Percentiles rank a stretch among this genome's conserved stretches.
phyloP scores from a whole-genome alignment of 2,888 invertebrate genomes.

The Dione juno region DNA sequence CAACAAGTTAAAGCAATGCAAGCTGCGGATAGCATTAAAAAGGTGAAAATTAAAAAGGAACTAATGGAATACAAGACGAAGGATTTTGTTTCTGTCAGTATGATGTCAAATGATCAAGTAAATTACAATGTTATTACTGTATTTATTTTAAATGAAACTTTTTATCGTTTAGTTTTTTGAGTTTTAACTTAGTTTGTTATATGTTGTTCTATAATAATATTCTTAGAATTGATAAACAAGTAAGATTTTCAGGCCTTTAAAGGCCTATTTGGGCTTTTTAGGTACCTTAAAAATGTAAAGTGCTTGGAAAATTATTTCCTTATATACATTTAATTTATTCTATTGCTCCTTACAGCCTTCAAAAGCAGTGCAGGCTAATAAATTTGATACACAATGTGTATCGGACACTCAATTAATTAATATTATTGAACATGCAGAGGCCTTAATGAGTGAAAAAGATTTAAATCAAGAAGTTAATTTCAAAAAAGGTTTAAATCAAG shows the following conservation, averaged over 20 bases:
- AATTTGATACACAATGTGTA: conserved; percentile 70
- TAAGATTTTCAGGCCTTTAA: too few relatives aligned
- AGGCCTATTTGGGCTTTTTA: too few relatives aligned
- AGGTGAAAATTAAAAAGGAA: conserved; percentile 33
- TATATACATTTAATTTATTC: too few relatives aligned
- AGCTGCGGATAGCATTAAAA: conserved; percentile 56
- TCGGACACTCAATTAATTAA: conserved; percentile 70
- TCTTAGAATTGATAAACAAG: too few relatives aligned
- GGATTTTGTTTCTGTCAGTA: conserved; percentile 56
- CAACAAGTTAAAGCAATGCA: conserved; percentile 66
- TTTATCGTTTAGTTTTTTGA: too few relatives aligned
- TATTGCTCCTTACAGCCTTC: conserved; percentile 42
- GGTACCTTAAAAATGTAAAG: too few relatives aligned
- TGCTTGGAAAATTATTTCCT: neutral
- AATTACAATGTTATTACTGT: conserved; percentile 18
- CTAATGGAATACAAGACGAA: conserved; percentile 50
- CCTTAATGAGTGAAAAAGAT: conserved; percentile 50
- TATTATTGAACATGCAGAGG: conserved; percentile 66
- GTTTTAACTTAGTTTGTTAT: too few relatives aligned
- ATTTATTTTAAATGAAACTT: neutral
- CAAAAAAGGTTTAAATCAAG: conserved; percentile 65
- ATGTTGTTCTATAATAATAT: too few relatives aligned
- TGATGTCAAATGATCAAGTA: conserved; percentile 50
- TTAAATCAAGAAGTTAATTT: conserved; percentile 68
- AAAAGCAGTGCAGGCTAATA: conserved; percentile 46